Conservation (phyloP, 2,888 invertebrate species). For the Amiota communis region DNA sequence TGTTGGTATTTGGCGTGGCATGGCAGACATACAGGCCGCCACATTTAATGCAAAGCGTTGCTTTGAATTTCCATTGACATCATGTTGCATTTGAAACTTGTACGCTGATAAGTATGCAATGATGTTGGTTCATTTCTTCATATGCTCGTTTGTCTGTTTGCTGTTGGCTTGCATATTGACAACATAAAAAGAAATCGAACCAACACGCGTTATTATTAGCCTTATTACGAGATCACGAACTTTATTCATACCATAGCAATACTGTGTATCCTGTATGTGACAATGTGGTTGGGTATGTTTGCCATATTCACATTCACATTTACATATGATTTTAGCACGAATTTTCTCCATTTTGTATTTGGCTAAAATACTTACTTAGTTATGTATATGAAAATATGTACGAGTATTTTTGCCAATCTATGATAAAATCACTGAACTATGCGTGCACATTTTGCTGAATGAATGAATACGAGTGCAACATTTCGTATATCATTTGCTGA, state of each 20-base stretch:
- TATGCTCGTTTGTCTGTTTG: not conserved
- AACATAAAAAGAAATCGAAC: constrained; percentile 12
- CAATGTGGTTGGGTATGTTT: no score
- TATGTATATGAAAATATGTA: no score
- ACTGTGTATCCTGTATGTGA: not conserved
- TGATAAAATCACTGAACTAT: not conserved
- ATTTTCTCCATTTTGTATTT: no score
- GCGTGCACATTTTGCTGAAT: not conserved
- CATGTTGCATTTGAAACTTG: not conserved
- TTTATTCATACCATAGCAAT: no score
- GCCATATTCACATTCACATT: no score
- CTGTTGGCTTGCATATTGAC: constrained; percentile 2
- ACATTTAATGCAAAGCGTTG: constrained; percentile 6
- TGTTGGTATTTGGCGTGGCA: constrained; percentile 5
- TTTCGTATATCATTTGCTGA: not conserved
- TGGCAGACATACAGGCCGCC: not conserved
- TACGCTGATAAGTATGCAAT: constrained; percentile 10
- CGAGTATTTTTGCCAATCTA: not conserved
- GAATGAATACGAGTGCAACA: not conserved
- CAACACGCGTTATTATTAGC: constrained; percentile 45
- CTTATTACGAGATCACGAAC: constrained; percentile 52
- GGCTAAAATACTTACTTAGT: no score
- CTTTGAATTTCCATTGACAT: constrained; percentile 6
- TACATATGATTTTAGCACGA: no score
- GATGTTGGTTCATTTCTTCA: not conserved